Conservation (phyloP, 2,797 vertebrate species). For the Spinus pinus region DNA sequence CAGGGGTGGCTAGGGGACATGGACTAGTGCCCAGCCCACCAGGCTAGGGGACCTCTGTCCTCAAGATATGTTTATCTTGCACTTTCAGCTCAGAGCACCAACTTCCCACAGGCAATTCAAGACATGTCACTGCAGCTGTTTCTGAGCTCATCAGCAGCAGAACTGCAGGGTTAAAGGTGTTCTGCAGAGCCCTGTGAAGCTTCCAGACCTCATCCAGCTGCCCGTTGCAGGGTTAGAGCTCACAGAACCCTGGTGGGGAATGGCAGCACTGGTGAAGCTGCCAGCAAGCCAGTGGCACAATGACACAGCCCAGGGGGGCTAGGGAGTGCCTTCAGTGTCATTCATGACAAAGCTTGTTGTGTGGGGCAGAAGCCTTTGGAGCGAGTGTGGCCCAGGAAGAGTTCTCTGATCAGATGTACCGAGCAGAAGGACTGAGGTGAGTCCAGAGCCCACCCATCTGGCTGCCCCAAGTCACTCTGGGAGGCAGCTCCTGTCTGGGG, state of each 20-base stretch:
- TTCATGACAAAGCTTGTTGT: fast-evolving
- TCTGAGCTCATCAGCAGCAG: not conserved
- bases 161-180: not conserved
- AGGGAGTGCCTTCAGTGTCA: fast-evolving
- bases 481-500: not conserved
- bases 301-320: fast-evolving
- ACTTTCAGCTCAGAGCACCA: not conserved
- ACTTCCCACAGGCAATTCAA: not conserved
- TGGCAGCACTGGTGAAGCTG: fast-evolving
- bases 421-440: not conserved
- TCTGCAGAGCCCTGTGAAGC: not conserved
- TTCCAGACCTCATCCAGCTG: not conserved
- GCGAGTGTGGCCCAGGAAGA: fast-evolving
- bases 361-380: fast-evolving
- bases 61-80: fast-evolving
- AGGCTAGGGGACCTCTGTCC: not conserved
- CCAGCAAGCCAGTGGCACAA: not conserved
- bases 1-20: too few relatives aligned
- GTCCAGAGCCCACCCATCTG: not conserved
- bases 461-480: fast-evolving
- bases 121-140: not conserved
- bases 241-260: fast-evolving
- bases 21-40: too few relatives aligned
- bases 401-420: fast-evolving
- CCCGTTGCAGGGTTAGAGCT: fast-evolving